Conservation (phyloP, 2,797 vertebrate species). For the Schizopygopsis pylzovi region DNA sequence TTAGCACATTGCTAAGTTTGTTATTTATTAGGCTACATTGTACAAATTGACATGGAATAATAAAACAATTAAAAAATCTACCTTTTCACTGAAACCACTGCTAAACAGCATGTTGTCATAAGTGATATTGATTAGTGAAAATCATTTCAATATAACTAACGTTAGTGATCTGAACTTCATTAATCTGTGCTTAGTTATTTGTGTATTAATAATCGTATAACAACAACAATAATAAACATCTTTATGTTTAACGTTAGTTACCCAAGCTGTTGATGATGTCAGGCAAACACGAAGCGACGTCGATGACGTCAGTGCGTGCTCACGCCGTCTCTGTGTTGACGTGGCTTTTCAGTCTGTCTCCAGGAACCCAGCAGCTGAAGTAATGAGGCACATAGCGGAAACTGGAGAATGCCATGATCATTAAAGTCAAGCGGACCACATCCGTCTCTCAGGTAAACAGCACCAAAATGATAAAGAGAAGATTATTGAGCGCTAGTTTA, state of each 20-base stretch:
- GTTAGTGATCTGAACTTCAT: not conserved
- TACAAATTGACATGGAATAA: too few species aligned
- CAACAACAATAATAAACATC: not conserved
- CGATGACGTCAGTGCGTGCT: constrained; percentile 69
- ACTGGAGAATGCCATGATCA: constrained; percentile 18
- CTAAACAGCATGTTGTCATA: not conserved
- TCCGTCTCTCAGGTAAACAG: constrained; percentile 18
- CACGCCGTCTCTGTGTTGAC: constrained; percentile 78
- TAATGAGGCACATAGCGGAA: constrained; percentile 10
- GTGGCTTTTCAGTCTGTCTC: constrained; percentile 70
- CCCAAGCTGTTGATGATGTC: not conserved
- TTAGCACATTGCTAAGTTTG: too few species aligned
- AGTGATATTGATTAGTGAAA: not conserved
- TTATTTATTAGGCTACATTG: not conserved
- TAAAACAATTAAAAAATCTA: too few species aligned
- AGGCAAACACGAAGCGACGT: not conserved
- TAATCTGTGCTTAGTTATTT: not conserved
- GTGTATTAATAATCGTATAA: not conserved
- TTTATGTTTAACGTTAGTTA: not conserved
- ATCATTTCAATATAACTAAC: not conserved
- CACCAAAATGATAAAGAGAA: too few species aligned
- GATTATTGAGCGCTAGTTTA: not conserved
- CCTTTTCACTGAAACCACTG: not conserved
- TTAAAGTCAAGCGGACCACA: not conserved
- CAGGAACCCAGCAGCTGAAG: not conserved